Evolutionary conservation across 2,888 invertebrate genomes (phyloP).

Genomic region (Cantharis rufa): DNA sequence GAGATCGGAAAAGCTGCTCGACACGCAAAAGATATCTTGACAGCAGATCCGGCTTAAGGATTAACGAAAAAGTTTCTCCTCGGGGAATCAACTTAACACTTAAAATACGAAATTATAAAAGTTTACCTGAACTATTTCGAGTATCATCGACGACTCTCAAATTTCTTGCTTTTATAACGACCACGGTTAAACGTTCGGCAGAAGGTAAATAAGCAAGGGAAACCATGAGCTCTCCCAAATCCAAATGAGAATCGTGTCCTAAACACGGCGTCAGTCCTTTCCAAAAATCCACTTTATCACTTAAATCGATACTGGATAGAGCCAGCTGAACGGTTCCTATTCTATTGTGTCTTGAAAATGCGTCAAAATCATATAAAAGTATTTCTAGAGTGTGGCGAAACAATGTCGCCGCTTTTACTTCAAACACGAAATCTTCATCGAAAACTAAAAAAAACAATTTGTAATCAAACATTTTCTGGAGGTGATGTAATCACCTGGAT

Average conservation of each 20-base stretch:
- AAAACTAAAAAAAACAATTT: constrained; percentile 57
- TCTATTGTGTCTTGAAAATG: constrained; percentile 66
- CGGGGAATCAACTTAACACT: no score
- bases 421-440: constrained; percentile 71
- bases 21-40: no score
- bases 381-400: constrained; percentile 64
- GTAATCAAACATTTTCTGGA: not conserved
- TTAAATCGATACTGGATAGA: constrained; percentile 61
- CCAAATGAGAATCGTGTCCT: constrained; percentile 56
- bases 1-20: not conserved
- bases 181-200: constrained; percentile 64
- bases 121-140: constrained; percentile 51
- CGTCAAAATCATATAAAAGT: constrained; percentile 67
- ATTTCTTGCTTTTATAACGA: constrained; percentile 62
- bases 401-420: constrained; percentile 61
- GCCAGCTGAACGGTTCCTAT: constrained; percentile 66
- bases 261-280: constrained; percentile 60
- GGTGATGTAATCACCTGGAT: constrained; percentile 59
- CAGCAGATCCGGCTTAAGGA: not conserved
- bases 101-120: no score
- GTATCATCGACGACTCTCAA: constrained; percentile 55
- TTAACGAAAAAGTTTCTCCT: no score
- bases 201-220: constrained; percentile 61
- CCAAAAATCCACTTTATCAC: constrained; percentile 62
- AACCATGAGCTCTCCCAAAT: constrained; percentile 62